Evolutionary conservation across 2,113 vertebrate genomes (phyloP), one percentile per base, ranked within the genome.

Genomic region (Caracal caracal): DNA sequence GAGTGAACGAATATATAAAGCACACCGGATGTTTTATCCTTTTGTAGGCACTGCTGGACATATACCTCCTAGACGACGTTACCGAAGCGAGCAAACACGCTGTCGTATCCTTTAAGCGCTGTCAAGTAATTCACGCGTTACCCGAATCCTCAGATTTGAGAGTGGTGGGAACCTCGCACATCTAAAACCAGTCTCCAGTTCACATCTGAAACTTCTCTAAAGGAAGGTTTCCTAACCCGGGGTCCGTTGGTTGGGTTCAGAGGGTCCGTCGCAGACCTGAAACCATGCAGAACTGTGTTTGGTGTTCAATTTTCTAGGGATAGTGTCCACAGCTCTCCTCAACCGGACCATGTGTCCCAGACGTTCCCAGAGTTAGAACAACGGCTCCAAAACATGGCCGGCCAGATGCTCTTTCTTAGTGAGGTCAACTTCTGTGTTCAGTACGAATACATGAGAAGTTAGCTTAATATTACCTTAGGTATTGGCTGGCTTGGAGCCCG

Each of bases 1-100:
- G 35, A 83, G 30, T 70, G 71, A 65, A 22, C 65, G n/a, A 86
- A 26, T 79, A 79, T 71, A 49, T 0, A 70, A 80, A 22, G 75
- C 12, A 3, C 10, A 83, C 22, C 80, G 1, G 88, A 49, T 1
- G 10, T 96, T 87, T 80, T 93, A 24, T 40, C 0, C 78, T 30
- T 33, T 98, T 98, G 76, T 97, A 99, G 99, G 99, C 99, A 13
- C 98, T 99, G 94, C 99, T 99, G 95, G 99, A 99, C 97, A 98
- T 99, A 63, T 99, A 99, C 95, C 99, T 99, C 6, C 98, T 99
- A 90, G 99, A 99, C 91, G 98, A 98, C 83, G 93, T 99, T 89
- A 98, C 99, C 70, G 99, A 99, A 98, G 98, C 98, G 37, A 97
- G 98, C 97, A 99, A 99, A 94, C 99, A 99, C 97, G 99, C 99